Evolutionary conservation across 2,113 vertebrate species (phyloP).

Genomic region (Lepus americanus): DNA sequence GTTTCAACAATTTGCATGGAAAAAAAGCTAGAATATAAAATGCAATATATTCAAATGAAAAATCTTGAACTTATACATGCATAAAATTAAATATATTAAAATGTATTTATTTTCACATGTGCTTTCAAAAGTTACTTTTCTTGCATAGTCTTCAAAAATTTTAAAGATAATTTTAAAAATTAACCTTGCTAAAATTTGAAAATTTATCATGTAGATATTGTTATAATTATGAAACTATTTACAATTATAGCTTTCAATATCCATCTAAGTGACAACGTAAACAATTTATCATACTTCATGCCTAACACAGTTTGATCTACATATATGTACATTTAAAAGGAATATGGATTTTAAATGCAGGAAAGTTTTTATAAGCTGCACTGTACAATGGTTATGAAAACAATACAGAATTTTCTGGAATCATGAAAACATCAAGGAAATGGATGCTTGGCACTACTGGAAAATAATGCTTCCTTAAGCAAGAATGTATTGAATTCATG

Average conservation of each 20-base stretch:
- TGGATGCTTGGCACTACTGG: background rate
- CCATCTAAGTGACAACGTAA: background rate
- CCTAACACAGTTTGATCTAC: background rate
- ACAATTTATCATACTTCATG: background rate
- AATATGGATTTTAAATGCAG: constrained; percentile 10
- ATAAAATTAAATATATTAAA: constrained; percentile 11
- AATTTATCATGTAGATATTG: background rate
- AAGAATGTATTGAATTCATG: constrained; percentile 34
- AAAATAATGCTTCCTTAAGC: constrained; percentile 48
- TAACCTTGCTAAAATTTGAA: background rate
- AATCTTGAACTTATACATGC: background rate
- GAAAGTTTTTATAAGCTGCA: constrained; percentile 22
- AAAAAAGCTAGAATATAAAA: background rate
- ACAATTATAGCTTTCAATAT: background rate
- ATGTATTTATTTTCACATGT: background rate
- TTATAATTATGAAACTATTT: background rate
- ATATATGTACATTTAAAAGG: background rate
- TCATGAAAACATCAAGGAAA: background rate
- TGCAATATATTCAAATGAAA: background rate
- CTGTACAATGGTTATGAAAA: constrained; percentile 3
- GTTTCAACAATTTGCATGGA: too few species aligned
- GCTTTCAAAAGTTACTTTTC: background rate
- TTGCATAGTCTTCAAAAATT: background rate
- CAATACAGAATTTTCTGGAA: background rate
- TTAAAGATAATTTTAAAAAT: background rate